Conservation (phyloP, 2,113 vertebrate species). For the Acinonyx jubatus region DNA sequence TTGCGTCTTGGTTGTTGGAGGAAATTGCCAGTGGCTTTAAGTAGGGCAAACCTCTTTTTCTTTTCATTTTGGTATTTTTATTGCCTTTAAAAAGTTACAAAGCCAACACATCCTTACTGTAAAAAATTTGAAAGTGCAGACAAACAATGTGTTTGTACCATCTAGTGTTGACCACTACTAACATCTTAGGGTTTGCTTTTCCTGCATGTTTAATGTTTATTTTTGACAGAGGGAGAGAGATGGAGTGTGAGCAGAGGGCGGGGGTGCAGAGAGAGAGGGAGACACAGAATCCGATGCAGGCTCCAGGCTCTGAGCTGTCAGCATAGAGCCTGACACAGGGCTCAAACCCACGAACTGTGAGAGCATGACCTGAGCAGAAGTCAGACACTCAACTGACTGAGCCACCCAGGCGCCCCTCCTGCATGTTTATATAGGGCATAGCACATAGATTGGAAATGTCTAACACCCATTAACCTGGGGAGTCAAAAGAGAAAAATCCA, state of each 20-base stretch:
- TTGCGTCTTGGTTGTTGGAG: slow-evolving; percentile 11
- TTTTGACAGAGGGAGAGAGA: no score
- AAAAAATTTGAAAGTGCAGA: slow-evolving; percentile 12
- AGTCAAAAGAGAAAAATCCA: slow-evolving; percentile 66
- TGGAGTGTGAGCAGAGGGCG: no score
- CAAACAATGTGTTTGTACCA: slow-evolving; percentile 35
- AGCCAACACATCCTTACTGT: background rate
- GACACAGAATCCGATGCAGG: no score
- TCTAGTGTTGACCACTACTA: background rate
- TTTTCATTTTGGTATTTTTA: background rate
- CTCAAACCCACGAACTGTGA: no score
- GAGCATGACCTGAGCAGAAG: no score
- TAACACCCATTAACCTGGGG: background rate
- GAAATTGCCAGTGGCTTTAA: slow-evolving; percentile 44
- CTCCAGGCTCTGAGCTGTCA: no score
- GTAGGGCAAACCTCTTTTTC: background rate
- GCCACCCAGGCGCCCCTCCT: background rate
- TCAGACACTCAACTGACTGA: no score
- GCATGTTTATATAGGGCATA: background rate
- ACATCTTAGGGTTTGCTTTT: slow-evolving; percentile 1
- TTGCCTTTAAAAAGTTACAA: slow-evolving; percentile 2
- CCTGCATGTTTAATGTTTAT: background rate
- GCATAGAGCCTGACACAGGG: no score
- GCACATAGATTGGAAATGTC: slow-evolving; percentile 17
- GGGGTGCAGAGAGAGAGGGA: no score